Base-by-base conservation (phyloP, 2,888 invertebrate genomes). In the Cyrtodaria siliqua region DNA sequence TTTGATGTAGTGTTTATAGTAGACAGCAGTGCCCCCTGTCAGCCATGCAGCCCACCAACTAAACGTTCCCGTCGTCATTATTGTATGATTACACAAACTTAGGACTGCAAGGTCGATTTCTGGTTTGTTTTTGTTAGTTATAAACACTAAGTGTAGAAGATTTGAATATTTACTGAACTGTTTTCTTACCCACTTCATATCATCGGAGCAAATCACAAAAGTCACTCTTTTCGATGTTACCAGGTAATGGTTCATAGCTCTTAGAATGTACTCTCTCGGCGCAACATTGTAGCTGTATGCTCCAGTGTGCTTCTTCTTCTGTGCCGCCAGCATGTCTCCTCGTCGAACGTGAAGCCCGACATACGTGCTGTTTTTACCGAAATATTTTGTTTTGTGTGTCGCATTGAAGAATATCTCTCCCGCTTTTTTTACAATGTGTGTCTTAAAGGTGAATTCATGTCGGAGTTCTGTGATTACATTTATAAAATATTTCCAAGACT, bases 11-110 rank as follows among this genome's bases (percentile, higher is more conserved):
- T 82, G 64, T 67, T 82, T 78, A 27, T 69, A 85, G 62, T 85
- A 86, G 4, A 82, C 70, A 0, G 77, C 76, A 14, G 66, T 78
- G 2, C 86, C 86, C 12, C 74, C 80, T 16, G 77, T 76, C 40
- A 86, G 66, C 76, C 77, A 86, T 1, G 74, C 81, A 9, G 78
- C 74, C 86, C 86, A 86, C 86, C 87, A 88, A 40, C 86, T 73
- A 59, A 82, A 87, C 1, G 86, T 82, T 0, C 88, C 88, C 2
- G 86, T 84, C 1, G 85, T 82, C 44, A 77, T 85, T 8, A 88
- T 86, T 9, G 79, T 77, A 63, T 88, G 88, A 53, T 86, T 78
- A 69, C 85, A 85, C 44, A 74, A 59, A 14, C 84, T 53, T 8
- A 88, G 64, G n/a, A 86, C 23, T 0, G 87, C 84, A 26, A 88